These are phyloP conservation scores for Melolontha melolontha DNA, from an alignment of 2,888 invertebrate genomes.

Conservation along the genomic window DNA sequence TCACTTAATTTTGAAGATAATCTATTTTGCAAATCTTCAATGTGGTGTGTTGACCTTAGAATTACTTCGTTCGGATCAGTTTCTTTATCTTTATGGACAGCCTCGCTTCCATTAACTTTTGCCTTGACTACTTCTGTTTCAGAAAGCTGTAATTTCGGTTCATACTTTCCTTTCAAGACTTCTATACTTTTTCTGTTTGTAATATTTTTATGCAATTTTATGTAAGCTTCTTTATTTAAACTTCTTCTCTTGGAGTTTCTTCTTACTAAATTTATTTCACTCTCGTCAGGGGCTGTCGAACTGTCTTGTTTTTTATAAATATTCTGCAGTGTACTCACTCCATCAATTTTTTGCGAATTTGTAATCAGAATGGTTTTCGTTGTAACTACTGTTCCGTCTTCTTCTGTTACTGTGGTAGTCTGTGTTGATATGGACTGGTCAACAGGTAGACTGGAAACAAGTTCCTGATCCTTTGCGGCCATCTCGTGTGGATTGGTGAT, in stretches of 20 bases:
- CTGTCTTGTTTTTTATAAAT: slow-evolving; percentile 6
- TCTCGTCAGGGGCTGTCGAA: slow-evolving; percentile 3
- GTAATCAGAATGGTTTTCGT: slow-evolving; percentile 35
- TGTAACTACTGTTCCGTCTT: slow-evolving; percentile 24
- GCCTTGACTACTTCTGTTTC: background rate
- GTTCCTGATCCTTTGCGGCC: slow-evolving; percentile 6
- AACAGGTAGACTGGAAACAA: background rate
- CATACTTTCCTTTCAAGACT: slow-evolving; percentile 46
- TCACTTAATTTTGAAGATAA: slow-evolving; percentile 49
- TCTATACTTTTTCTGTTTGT: slow-evolving; percentile 42
- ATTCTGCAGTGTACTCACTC: slow-evolving; percentile 2
- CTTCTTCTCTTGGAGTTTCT: slow-evolving; percentile 37
- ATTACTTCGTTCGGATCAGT: slow-evolving; percentile 13
- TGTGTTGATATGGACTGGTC: slow-evolving; percentile 11
- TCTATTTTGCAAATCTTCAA: slow-evolving; percentile 45
- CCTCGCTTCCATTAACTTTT: background rate
- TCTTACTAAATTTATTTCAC: slow-evolving; percentile 21
- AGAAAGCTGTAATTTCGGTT: slow-evolving; percentile 6
- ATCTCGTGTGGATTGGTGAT: slow-evolving; percentile 24
- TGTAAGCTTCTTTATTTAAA: slow-evolving; percentile 45
- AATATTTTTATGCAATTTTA: slow-evolving; percentile 45
- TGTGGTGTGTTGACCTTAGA: slow-evolving; percentile 41
- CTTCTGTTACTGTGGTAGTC: slow-evolving; percentile 32
- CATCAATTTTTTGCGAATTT: slow-evolving; percentile 10
- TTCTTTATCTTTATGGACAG: background rate